phyloP scores from a whole-genome alignment of 2,113 vertebrate genomes.

The Austrofundulus limnaeus region DNA sequence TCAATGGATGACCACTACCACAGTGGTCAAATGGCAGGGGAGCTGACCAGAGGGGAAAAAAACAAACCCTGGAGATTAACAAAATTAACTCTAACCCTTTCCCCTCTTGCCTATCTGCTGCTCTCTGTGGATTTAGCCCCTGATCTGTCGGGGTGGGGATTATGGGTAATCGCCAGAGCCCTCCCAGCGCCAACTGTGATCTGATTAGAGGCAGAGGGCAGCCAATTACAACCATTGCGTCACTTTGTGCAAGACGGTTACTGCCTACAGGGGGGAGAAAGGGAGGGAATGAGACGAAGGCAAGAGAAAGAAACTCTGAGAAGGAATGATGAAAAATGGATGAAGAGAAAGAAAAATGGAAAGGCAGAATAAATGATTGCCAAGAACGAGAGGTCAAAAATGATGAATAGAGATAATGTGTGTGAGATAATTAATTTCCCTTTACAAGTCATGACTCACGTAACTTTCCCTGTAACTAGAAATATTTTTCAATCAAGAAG shows the following conservation, averaged over 20 bases:
- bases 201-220: slow-evolving; percentile 66
- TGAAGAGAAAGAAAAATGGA: neutral
- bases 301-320: neutral
- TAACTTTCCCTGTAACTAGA: neutral
- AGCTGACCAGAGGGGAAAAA: slow-evolving; percentile 6
- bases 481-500: neutral
- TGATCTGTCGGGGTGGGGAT: slow-evolving; percentile 43
- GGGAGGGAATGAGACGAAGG: neutral
- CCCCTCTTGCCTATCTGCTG: slow-evolving; percentile 25
- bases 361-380: slow-evolving; percentile 3
- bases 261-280: slow-evolving; percentile 47
- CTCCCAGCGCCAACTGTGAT: slow-evolving; percentile 60
- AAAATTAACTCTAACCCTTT: slow-evolving; percentile 51
- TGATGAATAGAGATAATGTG: neutral
- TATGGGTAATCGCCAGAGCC: slow-evolving; percentile 58
- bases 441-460: slow-evolving; percentile 1
- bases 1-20: slow-evolving; percentile 30
- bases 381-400: neutral
- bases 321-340: neutral
- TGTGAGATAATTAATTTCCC: slow-evolving; percentile 1
- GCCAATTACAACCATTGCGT: slow-evolving; percentile 79
- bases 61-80: slow-evolving; percentile 18
- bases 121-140: slow-evolving; percentile 47
- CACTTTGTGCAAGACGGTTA: slow-evolving; percentile 73
- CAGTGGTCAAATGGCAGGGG: neutral